Evolutionary conservation across 2,888 invertebrate species (phyloP), one percentile per base, ranked within the genome.

Genomic region (Pardosa pseudoannulata): DNA sequence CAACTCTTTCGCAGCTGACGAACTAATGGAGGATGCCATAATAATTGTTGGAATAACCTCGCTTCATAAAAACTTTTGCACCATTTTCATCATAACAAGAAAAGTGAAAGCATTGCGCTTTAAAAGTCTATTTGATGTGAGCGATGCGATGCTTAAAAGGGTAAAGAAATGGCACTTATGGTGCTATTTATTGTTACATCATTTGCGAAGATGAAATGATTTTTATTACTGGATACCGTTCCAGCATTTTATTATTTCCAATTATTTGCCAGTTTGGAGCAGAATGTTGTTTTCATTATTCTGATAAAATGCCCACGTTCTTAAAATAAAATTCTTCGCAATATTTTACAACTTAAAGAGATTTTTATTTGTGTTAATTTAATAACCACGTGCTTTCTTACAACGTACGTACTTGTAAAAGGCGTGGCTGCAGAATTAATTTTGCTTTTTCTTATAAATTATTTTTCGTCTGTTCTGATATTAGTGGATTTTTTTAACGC

Each of bases 1-100:
- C 70, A 68, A 78, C 68, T 68, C 78, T 64, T 65, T 62, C 16
- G 9, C 79, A 80, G 79, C 79, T 80, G 79, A 73, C 79, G 79
- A 80, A 67, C 46, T 80, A 80, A 80, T 80, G 73, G 65, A 32
- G 56, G 56, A 79, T 71, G 70, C 41, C 39, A 70, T 62, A 79
- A 79, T 71, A 64, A 46, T 78, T 71, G 71, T 79, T 70, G 28
- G 56, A 62, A 62, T 62, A 74, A 39, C 62, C 28, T 23, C 29
- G 36, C 39, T 68, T 32, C 68, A 68, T 68, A 68, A 68, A 68
- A 68, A 68, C 68, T 68, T 39, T 19, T 6, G 27, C 16, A 0
- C 19, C 56, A 56, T 56, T 56, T 23, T 23, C 56, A 2, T 5
- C 56, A 56, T 23, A 56, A 56, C 56, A 56, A 56, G 56, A 46